These are phyloP conservation scores for Grammomys surdaster DNA, from an alignment of 2,113 vertebrate genomes.

Conservation along the genomic window DNA sequence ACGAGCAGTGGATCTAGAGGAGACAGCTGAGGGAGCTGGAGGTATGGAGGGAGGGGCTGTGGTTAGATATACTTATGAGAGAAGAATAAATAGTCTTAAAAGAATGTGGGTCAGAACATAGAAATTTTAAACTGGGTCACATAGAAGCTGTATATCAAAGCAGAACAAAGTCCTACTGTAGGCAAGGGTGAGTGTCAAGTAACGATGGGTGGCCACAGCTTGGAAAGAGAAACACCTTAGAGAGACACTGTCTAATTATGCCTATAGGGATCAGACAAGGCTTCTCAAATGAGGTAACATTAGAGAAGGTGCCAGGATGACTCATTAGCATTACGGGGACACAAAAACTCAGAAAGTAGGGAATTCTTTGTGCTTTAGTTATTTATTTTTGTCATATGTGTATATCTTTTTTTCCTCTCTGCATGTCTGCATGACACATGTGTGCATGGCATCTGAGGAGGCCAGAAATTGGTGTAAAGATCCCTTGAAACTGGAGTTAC, in stretches of 20 bases:
- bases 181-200: not conserved
- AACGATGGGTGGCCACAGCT: not conserved
- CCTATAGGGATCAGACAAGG: not conserved
- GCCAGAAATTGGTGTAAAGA: not conserved
- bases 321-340: not conserved
- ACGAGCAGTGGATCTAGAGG: not conserved
- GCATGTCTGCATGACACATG: not conserved
- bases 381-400: not conserved
- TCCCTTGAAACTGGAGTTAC: not conserved
- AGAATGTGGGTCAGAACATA: not conserved
- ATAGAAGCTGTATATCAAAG: not conserved
- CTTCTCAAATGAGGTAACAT: not conserved
- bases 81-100: not conserved
- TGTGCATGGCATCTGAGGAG: not conserved
- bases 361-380: not conserved
- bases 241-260: not conserved
- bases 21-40: not conserved
- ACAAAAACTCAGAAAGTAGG: not conserved
- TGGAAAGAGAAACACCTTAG: not conserved
- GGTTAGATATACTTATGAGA: not conserved
- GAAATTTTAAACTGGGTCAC: not conserved
- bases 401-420: not conserved
- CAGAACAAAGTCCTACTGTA: not conserved
- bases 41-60: not conserved
- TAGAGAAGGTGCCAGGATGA: conserved; percentile 15